Conservation (phyloP, 2,797 vertebrate genomes). For the Ctenochaetus hawaiiensis region DNA sequence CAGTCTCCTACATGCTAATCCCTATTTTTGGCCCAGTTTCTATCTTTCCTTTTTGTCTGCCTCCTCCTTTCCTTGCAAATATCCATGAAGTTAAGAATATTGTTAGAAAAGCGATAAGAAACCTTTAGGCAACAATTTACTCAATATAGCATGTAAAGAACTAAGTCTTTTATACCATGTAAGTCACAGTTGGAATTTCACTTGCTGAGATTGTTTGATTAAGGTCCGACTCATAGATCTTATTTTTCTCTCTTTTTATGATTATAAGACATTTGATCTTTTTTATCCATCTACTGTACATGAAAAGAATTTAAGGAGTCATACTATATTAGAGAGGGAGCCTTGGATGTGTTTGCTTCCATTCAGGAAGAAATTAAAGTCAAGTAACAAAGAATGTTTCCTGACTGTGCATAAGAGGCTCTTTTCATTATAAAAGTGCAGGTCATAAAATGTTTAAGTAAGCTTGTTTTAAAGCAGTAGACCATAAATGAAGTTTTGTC, state of each 20-base stretch:
- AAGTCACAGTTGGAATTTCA: constrained; percentile 58
- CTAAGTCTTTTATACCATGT: constrained; percentile 42
- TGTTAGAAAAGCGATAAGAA: constrained; percentile 57
- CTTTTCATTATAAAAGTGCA: background rate
- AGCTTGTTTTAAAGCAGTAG: background rate
- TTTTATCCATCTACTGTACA: constrained; percentile 41
- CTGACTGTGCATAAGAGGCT: background rate
- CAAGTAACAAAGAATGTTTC: background rate
- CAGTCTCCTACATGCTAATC: constrained; percentile 22
- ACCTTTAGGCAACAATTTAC: constrained; percentile 66
- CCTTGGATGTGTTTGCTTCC: constrained; percentile 1
- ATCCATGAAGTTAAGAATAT: constrained; percentile 63
- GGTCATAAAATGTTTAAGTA: background rate
- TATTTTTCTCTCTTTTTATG: constrained; percentile 18
- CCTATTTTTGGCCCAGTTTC: constrained; percentile 41
- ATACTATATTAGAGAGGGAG: background rate
- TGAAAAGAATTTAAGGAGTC: constrained; percentile 13
- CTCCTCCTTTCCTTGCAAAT: constrained; percentile 49
- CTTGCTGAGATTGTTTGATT: constrained; percentile 55
- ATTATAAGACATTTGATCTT: constrained; percentile 57
- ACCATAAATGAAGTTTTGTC: background rate
- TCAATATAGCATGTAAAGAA: constrained; percentile 47
- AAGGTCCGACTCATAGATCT: constrained; percentile 35
- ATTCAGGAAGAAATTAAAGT: background rate
- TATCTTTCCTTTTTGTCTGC: constrained; percentile 23